A percentile compares a stretch with the other conserved stretches of the same genome.
phyloP scores from a whole-genome alignment of 2,888 invertebrate species.

The Cyrtodaria siliqua region DNA sequence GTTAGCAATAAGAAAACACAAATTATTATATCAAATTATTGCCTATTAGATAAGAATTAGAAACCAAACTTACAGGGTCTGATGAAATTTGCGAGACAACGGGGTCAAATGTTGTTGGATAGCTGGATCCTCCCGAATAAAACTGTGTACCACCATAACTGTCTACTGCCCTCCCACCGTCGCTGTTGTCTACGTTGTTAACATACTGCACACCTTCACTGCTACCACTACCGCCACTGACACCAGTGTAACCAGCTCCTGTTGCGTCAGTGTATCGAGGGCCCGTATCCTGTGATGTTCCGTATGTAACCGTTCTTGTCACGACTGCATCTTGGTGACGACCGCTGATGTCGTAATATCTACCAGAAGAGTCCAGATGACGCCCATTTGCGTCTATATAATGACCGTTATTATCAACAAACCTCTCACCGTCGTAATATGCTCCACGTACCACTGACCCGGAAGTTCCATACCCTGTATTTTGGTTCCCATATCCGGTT shows the following conservation, averaged over 20 bases:
- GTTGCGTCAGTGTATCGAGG: no score
- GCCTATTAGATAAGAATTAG: no score
- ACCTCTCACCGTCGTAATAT: conserved; percentile 30
- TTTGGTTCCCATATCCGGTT: neutral
- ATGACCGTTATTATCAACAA: conserved; percentile 44
- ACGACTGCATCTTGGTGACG: conserved; percentile 29
- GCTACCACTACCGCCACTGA: neutral
- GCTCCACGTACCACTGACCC: conserved; percentile 25
- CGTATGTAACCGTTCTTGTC: conserved; percentile 26
- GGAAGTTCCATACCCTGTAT: conserved; percentile 1
- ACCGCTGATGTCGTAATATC: conserved; percentile 48
- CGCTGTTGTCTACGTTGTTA: neutral
- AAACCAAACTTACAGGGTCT: conserved; percentile 45
- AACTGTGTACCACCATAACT: conserved; percentile 54
- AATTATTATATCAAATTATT: no score
- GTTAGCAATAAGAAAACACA: no score
- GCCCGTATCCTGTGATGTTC: conserved; percentile 2
- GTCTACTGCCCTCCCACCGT: conserved; percentile 24
- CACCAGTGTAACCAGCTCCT: neutral
- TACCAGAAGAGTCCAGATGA: conserved; percentile 49
- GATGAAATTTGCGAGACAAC: conserved; percentile 50
- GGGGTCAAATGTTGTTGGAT: conserved; percentile 51
- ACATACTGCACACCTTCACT: neutral
- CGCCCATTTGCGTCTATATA: conserved; percentile 48
- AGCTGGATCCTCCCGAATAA: conserved; percentile 33